Base-by-base conservation (phyloP, 2,797 vertebrate species). In the Remorina albescens region DNA sequence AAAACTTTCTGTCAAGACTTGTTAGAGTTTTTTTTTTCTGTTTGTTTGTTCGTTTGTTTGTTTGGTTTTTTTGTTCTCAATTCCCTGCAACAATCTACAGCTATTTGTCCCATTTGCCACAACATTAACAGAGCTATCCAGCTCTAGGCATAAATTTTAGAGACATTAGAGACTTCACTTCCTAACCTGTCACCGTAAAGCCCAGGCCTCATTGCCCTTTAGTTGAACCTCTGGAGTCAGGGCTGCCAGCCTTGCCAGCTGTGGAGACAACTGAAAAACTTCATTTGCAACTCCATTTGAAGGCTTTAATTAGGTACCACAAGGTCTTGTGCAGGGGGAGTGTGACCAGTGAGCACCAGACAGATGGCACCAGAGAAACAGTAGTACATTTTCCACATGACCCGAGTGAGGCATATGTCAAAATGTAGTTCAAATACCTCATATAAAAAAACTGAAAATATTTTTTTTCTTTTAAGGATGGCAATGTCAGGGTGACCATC, bases 271-370 rank as follows among this genome's bases (percentile, higher is more conserved):
- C 92, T 91, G 88, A 90, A 91, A 89, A 89, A 92, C 94, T 95
- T 96, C 88, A 97, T 97, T 96, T 96, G 94, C 95, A 97, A 83
- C 81, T 85, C 84, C 72, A 88, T 97, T 96, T 96, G 96, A 96
- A 97, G 90, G 95, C 95, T 96, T 96, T 97, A 98, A 98, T 98
- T 97, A 98, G 96, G 94, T 93, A 94, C 94, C 95, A 92, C 84
- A 94, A 94, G 95, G 95, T 95, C 94, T 93, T 88, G 82, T 91
- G 93, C 92, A 93, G 92, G 92, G 68, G 92, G 93, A 94, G 90
- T 91, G 91, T 94, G 92, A 93, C 94, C 90, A 92, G 94, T 93
- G 95, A 95, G 95, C 94, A 91, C 71, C 80, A 92, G 84, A 83
- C 83, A 88, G 91, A 88, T 86, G 86, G 88, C 85, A 88, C 64